These are phyloP conservation scores for Epizoanthus stellaris DNA, from an alignment of 92 coral and sea anemone species.

Conservation along the genomic window DNA sequence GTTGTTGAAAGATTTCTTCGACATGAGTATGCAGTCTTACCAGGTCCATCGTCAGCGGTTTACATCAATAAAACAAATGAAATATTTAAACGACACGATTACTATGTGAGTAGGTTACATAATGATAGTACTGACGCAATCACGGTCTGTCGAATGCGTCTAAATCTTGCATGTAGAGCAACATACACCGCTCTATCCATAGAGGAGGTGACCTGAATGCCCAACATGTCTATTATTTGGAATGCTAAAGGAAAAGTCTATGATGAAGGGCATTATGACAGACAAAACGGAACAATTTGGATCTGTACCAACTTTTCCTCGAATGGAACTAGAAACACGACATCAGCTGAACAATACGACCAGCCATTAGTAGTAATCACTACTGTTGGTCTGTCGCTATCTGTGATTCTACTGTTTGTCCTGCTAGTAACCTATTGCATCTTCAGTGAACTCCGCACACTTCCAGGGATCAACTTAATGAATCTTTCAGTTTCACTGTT, in stretches of 20 bases:
- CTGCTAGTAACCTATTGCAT: conserved; percentile 58
- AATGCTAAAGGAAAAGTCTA: conserved; percentile 35
- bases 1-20: background rate
- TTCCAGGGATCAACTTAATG: conserved; percentile 70
- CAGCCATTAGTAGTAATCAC: conserved; percentile 13
- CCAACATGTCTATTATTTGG: conserved; percentile 51
- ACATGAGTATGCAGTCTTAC: background rate
- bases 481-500: conserved; percentile 42
- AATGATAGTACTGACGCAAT: too few relatives aligned
- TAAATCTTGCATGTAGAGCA: conserved; percentile 39
- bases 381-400: conserved; percentile 47
- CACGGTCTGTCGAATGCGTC: background rate
- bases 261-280: conserved; percentile 36
- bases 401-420: conserved; percentile 34
- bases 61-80: too few relatives aligned
- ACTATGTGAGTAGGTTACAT: too few relatives aligned
- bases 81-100: too few relatives aligned
- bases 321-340: background rate
- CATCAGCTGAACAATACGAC: background rate
- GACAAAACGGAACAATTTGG: conserved; percentile 53
- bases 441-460: conserved; percentile 65
- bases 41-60: too few relatives aligned
- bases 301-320: conserved; percentile 53
- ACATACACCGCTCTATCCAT: conserved; percentile 1
- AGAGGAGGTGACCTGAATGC: conserved; percentile 20